Conservation (phyloP, 2,113 vertebrate genomes). For the Etia nguti region DNA sequence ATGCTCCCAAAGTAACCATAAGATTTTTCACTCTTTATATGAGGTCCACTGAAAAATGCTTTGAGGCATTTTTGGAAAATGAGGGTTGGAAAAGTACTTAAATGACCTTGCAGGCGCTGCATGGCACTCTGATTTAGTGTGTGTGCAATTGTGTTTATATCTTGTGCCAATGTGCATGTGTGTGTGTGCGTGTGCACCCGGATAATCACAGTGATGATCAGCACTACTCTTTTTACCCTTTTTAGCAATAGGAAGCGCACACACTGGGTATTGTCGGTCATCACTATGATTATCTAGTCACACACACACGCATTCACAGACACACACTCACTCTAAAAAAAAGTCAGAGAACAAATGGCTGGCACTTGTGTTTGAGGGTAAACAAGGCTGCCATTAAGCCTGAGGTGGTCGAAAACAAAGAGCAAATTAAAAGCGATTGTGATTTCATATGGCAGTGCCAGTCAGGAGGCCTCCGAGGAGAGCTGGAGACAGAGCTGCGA, state of each 20-base stretch:
- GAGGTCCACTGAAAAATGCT: background rate
- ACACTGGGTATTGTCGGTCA: background rate
- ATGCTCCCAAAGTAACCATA: background rate
- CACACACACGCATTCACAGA: background rate
- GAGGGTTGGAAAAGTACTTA: background rate
- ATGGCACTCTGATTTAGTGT: background rate
- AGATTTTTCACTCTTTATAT: background rate
- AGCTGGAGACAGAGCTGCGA: slow-evolving; percentile 7
- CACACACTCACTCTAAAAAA: background rate
- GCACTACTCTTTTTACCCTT: background rate
- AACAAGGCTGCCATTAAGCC: slow-evolving; percentile 34
- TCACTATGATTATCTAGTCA: slow-evolving; percentile 5
- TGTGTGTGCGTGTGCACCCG: background rate
- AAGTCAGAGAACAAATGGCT: background rate
- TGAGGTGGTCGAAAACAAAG: background rate
- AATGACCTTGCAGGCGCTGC: background rate
- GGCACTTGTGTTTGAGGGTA: slow-evolving; percentile 14
- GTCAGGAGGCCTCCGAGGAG: background rate
- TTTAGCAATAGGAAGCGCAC: background rate
- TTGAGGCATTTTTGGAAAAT: background rate
- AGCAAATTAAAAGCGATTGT: slow-evolving; percentile 45
- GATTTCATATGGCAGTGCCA: slow-evolving; percentile 47
- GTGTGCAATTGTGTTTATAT: background rate
- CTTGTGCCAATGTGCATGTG: background rate
- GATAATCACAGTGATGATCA: slow-evolving; percentile 11